Conservation (phyloP, 2,888 invertebrate genomes). For the Patella caerulea region DNA sequence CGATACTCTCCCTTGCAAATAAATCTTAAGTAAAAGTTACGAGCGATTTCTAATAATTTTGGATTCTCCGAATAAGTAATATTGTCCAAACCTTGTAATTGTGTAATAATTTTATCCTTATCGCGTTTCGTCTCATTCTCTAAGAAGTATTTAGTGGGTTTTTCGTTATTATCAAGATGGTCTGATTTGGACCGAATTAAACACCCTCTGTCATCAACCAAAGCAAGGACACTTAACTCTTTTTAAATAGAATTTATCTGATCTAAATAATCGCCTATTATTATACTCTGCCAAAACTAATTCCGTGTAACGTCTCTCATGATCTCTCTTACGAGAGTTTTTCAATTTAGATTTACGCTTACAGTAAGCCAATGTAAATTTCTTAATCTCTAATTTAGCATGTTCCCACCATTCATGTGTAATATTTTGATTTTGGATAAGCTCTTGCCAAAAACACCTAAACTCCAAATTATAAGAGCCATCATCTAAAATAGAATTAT, state of each 20-base stretch:
- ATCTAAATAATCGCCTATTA: constrained; percentile 14
- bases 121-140: constrained; percentile 13
- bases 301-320: constrained; percentile 13
- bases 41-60: constrained; percentile 14
- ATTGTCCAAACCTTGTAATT: constrained; percentile 10
- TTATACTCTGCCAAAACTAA: constrained; percentile 11
- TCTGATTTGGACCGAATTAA: neutral
- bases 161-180: too few species aligned
- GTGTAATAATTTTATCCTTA: constrained; percentile 18
- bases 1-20: constrained; percentile 19
- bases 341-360: constrained; percentile 10
- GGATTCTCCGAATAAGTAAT: neutral
- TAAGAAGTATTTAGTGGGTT: constrained; percentile 12
- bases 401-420: too few species aligned
- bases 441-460: too few species aligned
- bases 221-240: neutral
- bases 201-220: neutral
- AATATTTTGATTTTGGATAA: too few species aligned
- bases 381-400: too few species aligned
- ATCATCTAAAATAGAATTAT: too few species aligned
- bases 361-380: too few species aligned
- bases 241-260: neutral
- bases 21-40: constrained; percentile 19
- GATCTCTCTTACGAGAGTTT: constrained; percentile 2
- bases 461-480: too few species aligned